Conservation (phyloP, 1,140 invertebrate species). For the Scaptodrosophila lebanonensis region DNA sequence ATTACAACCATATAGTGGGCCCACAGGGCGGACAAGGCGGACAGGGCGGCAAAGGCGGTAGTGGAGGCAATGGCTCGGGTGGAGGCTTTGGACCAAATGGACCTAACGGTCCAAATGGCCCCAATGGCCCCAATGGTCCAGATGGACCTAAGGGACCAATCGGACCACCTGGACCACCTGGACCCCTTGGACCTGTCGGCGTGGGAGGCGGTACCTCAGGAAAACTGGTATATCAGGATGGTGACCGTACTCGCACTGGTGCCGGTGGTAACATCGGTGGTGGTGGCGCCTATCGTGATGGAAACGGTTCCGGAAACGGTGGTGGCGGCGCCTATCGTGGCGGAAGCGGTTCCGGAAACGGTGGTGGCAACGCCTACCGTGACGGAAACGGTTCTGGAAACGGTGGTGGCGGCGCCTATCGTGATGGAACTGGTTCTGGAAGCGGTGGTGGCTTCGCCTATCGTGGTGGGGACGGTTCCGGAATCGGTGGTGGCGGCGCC, state of each 20-base stretch:
- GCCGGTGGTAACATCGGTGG: conserved; percentile 24
- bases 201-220: conserved; percentile 65
- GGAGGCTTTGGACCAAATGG: conserved; percentile 38
- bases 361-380: conserved; percentile 26
- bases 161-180: conserved; percentile 60
- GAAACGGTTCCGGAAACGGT: conserved; percentile 17
- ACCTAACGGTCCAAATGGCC: conserved; percentile 24
- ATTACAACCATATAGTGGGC: conserved; percentile 55
- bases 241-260: conserved; percentile 39
- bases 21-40: conserved; percentile 26
- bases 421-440: conserved; percentile 12
- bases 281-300: conserved; percentile 21
- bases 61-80: conserved; percentile 21
- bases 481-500: conserved; percentile 3
- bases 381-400: conserved; percentile 23
- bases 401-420: conserved; percentile 18
- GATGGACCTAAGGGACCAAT: conserved; percentile 52
- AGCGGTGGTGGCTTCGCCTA: background rate
- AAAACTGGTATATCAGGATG: conserved; percentile 61
- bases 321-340: conserved; percentile 3
- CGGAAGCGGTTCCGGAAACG: conserved; percentile 37
- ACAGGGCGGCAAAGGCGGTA: conserved; percentile 47
- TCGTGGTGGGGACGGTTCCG: background rate
- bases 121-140: conserved; percentile 49
- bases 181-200: conserved; percentile 47